phyloP scores from a whole-genome alignment of 2,113 vertebrate genomes.

The Rhabdornis inornatus region DNA sequence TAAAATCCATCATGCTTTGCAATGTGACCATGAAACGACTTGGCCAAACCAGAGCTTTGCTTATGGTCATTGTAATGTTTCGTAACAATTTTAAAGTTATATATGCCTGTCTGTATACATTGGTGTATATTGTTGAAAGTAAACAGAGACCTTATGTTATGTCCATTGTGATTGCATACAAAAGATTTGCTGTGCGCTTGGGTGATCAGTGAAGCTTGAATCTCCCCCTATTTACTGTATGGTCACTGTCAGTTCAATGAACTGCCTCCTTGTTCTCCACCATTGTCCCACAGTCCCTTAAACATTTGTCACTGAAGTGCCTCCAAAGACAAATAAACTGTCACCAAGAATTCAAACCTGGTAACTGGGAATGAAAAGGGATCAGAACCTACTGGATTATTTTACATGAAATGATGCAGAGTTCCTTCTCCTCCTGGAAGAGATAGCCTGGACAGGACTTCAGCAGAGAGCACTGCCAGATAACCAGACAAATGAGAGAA shows the following conservation, averaged over 20 bases:
- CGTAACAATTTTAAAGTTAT: slow-evolving; percentile 13
- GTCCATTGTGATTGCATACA: slow-evolving; percentile 77
- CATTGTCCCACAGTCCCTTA: slow-evolving; percentile 83
- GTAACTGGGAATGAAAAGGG: slow-evolving; percentile 59
- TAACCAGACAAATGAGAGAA: background rate
- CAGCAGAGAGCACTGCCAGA: background rate
- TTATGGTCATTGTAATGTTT: background rate
- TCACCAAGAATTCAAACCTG: slow-evolving; percentile 75
- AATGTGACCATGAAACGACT: background rate
- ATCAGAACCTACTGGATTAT: slow-evolving; percentile 46
- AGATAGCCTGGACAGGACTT: background rate
- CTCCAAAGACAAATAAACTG: slow-evolving; percentile 83
- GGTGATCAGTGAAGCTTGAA: slow-evolving; percentile 80
- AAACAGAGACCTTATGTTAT: slow-evolving; percentile 80
- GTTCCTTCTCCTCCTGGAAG: background rate
- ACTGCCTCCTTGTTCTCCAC: slow-evolving; percentile 81
- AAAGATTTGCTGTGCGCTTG: slow-evolving; percentile 75
- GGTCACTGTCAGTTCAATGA: slow-evolving; percentile 87
- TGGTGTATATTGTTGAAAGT: slow-evolving; percentile 71
- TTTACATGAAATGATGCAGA: slow-evolving; percentile 50
- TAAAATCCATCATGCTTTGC: background rate
- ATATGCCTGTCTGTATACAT: slow-evolving; percentile 13
- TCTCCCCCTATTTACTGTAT: slow-evolving; percentile 84
- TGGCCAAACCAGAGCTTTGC: background rate
- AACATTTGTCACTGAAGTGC: slow-evolving; percentile 84